phyloP scores from a whole-genome alignment of 2,797 vertebrate genomes.

The Novumbra hubbsi region DNA sequence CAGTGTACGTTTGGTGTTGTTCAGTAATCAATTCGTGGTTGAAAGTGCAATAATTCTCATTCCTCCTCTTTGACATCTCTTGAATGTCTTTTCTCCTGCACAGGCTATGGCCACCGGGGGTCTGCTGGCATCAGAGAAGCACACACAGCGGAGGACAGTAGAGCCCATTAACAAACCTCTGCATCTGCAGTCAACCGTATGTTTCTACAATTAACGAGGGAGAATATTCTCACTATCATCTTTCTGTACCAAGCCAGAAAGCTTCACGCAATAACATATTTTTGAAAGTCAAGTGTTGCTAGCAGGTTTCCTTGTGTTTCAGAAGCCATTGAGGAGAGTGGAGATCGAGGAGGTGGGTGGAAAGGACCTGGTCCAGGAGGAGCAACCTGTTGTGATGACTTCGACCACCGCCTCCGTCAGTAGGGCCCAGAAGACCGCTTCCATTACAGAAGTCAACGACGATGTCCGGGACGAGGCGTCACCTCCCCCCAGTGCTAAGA shows the following conservation, averaged over 20 bases:
- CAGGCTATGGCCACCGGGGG: slow-evolving; percentile 73
- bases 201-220: slow-evolving; percentile 42
- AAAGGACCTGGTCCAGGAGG: slow-evolving; percentile 45
- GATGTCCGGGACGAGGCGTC: slow-evolving; percentile 50
- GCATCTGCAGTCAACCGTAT: slow-evolving; percentile 81
- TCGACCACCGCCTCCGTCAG: background rate
- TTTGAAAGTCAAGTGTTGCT: background rate
- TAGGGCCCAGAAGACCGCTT: slow-evolving; percentile 10
- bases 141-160: slow-evolving; percentile 73
- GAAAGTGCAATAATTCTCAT: background rate
- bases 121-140: slow-evolving; percentile 45
- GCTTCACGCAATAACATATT: background rate
- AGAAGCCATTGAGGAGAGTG: slow-evolving; percentile 87
- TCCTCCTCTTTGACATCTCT: background rate
- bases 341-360: slow-evolving; percentile 85
- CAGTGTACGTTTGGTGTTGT: slow-evolving; percentile 65
- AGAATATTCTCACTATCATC: background rate
- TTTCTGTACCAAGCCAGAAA: background rate
- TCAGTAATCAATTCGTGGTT: background rate
- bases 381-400: slow-evolving; percentile 7
- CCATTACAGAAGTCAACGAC: slow-evolving; percentile 34
- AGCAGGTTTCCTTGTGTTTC: background rate
- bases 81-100: slow-evolving; percentile 24
- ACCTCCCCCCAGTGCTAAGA: slow-evolving; percentile 81
- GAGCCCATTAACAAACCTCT: slow-evolving; percentile 77